Evolutionary conservation across 2,113 vertebrate genomes (phyloP).

Genomic region (Engystomops pustulosus): DNA sequence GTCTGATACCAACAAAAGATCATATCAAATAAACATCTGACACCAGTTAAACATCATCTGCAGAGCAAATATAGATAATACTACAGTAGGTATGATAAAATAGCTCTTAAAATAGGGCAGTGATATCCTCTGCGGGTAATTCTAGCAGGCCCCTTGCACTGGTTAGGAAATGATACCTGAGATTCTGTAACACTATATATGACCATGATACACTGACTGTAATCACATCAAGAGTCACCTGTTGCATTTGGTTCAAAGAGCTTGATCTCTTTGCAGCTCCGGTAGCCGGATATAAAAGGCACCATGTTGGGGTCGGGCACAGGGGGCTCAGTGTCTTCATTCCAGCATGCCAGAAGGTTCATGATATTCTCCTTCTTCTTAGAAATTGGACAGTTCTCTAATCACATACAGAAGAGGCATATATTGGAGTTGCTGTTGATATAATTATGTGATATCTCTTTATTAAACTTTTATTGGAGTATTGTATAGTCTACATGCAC

Average conservation of each 20-base stretch:
- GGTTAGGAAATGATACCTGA: not conserved
- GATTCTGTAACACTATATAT: not conserved
- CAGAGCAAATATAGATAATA: too few relatives aligned
- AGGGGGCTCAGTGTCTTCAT: constrained; percentile 1
- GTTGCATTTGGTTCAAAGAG: not conserved
- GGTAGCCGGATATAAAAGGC: not conserved
- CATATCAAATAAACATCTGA: too few relatives aligned
- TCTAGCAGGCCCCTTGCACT: not conserved
- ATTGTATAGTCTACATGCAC: not conserved
- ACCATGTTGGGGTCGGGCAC: not conserved
- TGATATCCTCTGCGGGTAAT: not conserved
- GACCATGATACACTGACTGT: not conserved
- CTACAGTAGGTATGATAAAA: not conserved
- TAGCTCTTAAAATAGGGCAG: not conserved
- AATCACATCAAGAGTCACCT: constrained; percentile 37
- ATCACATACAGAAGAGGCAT: not conserved
- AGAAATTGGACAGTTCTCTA: not conserved
- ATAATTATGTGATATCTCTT: not conserved
- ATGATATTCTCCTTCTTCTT: constrained; percentile 30
- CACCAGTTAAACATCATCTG: too few relatives aligned
- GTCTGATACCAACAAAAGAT: not conserved
- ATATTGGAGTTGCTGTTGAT: not conserved
- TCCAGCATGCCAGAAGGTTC: constrained; percentile 37
- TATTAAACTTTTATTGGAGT: not conserved
- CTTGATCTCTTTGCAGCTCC: constrained; percentile 50